phyloP scores from a whole-genome alignment of 2,888 invertebrate genomes.

The Ditylenchus weischeri region DNA sequence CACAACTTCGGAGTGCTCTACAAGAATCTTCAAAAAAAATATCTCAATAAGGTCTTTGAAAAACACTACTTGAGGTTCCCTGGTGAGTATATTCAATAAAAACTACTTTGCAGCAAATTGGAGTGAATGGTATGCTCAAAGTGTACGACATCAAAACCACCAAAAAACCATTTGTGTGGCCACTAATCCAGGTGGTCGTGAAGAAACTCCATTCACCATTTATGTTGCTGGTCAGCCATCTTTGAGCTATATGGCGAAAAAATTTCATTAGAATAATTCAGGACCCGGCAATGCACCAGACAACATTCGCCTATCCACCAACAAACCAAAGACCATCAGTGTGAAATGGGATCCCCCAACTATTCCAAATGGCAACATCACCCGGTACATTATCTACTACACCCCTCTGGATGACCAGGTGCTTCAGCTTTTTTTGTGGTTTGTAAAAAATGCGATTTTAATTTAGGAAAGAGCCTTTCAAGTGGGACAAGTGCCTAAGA shows the following conservation, averaged over 20 bases:
- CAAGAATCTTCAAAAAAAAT: too few species aligned
- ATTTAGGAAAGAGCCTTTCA: constrained; percentile 45
- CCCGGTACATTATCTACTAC: constrained; percentile 57
- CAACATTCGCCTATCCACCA: constrained; percentile 47
- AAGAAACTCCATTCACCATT: constrained; percentile 48
- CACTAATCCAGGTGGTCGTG: constrained; percentile 51
- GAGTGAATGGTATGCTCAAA: constrained; percentile 44
- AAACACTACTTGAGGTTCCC: too few species aligned
- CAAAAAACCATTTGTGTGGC: constrained; percentile 49
- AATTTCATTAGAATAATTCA: background rate
- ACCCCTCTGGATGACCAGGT: constrained; percentile 56
- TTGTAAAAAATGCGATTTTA: background rate
- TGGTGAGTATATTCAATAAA: constrained; percentile 14
- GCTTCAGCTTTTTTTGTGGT: background rate
- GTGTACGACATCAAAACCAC: constrained; percentile 48
- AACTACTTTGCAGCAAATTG: constrained; percentile 37
- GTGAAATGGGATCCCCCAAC: constrained; percentile 53
- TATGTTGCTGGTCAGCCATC: constrained; percentile 43
- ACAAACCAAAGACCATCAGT: constrained; percentile 51
- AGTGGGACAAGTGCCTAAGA: constrained; percentile 55
- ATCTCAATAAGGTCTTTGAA: too few species aligned
- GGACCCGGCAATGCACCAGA: constrained; percentile 57
- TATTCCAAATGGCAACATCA: constrained; percentile 55
- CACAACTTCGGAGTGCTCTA: too few species aligned
- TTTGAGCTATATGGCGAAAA: background rate